phyloP scores from a whole-genome alignment of 2,888 invertebrate genomes.

The Drosophila atripex region DNA sequence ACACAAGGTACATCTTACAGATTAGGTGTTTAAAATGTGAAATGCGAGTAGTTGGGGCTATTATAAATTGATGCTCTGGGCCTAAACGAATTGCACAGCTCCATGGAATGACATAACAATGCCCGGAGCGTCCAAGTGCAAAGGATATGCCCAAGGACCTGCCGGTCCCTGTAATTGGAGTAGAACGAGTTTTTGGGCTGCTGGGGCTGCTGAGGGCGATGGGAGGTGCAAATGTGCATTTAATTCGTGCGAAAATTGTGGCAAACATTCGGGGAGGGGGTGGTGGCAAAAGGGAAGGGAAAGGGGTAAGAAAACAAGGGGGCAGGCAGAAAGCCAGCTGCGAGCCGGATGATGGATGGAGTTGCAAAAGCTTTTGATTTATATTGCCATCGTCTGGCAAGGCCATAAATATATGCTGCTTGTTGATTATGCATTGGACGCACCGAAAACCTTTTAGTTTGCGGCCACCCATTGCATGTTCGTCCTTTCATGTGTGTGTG shows the following conservation, averaged over 20 bases:
- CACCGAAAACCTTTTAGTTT: slow-evolving; percentile 52
- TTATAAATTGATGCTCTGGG: background rate
- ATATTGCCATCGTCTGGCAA: slow-evolving; percentile 65
- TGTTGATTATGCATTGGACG: slow-evolving; percentile 53
- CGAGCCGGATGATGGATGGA: slow-evolving; percentile 70
- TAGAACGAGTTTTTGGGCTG: slow-evolving; percentile 4
- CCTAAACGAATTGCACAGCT: background rate
- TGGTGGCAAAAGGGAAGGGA: background rate
- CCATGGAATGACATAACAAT: slow-evolving; percentile 68
- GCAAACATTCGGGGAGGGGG: slow-evolving; percentile 9
- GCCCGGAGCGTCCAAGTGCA: slow-evolving; percentile 64
- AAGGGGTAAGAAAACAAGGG: slow-evolving; percentile 15
- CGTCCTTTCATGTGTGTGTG: slow-evolving; percentile 1
- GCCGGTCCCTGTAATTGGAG: slow-evolving; percentile 67
- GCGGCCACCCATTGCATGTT: slow-evolving; percentile 39
- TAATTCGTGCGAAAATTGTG: slow-evolving; percentile 62
- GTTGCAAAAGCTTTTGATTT: slow-evolving; percentile 76
- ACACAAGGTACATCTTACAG: background rate
- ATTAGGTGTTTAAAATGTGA: background rate
- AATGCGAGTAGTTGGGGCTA: background rate
- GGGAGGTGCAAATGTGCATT: slow-evolving; percentile 65
- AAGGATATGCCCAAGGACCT: slow-evolving; percentile 43
- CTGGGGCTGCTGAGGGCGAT: no score
- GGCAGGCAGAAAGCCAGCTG: slow-evolving; percentile 36
- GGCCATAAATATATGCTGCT: slow-evolving; percentile 63